Evolutionary conservation across 1,140 invertebrate species (phyloP).

Genomic region (Laupala kohalensis): DNA sequence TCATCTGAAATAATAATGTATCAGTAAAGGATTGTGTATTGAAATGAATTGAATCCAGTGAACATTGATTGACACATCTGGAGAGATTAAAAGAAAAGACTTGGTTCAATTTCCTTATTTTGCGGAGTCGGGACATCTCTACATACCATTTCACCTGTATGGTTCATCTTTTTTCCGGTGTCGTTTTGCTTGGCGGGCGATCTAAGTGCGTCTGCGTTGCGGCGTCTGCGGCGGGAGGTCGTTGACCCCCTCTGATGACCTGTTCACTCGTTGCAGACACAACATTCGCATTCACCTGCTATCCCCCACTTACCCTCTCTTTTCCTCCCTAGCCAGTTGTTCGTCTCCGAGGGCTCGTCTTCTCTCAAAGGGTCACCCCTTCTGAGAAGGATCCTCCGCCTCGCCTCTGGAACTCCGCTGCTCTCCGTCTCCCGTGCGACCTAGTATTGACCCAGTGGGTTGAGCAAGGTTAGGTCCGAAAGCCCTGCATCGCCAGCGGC

Average conservation of each 20-base stretch:
- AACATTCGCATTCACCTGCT: not conserved
- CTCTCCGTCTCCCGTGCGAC: not conserved
- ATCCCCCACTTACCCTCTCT: not conserved
- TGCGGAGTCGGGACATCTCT: too few species aligned
- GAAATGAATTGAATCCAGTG: too few species aligned
- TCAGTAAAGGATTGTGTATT: too few species aligned
- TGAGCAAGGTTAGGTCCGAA: conserved; percentile 7
- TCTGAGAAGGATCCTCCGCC: too few species aligned
- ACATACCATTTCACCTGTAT: too few species aligned
- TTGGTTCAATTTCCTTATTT: too few species aligned
- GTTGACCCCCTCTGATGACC: conserved; percentile 5
- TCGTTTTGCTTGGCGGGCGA: not conserved
- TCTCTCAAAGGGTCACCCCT: too few species aligned
- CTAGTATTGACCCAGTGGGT: conserved; percentile 6
- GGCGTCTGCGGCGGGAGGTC: not conserved
- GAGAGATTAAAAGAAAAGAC: too few species aligned
- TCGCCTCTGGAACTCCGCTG: conserved; percentile 10
- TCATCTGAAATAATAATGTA: too few species aligned
- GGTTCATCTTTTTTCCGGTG: too few species aligned
- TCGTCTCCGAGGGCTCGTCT: too few species aligned
- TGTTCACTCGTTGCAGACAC: not conserved
- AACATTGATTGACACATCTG: too few species aligned
- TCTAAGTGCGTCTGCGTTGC: not conserved
- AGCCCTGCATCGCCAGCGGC: not conserved
- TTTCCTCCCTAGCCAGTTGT: not conserved